Base-by-base conservation (phyloP, 2,888 invertebrate species). In the Girardia tigrina region DNA sequence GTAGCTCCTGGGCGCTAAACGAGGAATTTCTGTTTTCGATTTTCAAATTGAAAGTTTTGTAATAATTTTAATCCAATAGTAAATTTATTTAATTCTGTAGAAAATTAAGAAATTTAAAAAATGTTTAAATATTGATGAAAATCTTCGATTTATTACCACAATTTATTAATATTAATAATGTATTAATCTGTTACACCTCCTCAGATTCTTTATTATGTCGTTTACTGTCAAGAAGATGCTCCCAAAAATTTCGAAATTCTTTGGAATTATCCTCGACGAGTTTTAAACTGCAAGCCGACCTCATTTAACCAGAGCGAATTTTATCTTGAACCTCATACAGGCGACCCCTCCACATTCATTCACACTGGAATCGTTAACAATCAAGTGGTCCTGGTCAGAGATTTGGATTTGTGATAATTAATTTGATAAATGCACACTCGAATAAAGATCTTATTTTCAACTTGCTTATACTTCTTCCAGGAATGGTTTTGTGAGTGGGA, bases 261-360 rank as follows among this genome's bases (percentile, higher is more conserved):
- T n/a, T 56, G 56, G 56, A 56, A 56, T 56, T 56, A 56, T 56
- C 56, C 56, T 23, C 56, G n/a, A 56, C 4, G 23, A n/a, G n/a
- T 56, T 56, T 23, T 56, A 8, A 56, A n/a, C 2, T 56, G 56
- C n/a, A n/a, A 4, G 4, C 56, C 56, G n/a, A 4, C n/a, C 4
- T 8, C 8, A 2, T 20, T n/a, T 56, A 2, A n/a, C 2, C n/a
- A 20, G 8, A 56, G 23, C 23, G 56, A 56, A 23, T 56, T 56
- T 4, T 6, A 56, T 12, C n/a, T 56, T 6, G 56, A n/a, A n/a
- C 56, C 4, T 20, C 56, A 56, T 20, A 4, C 4, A 4, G 56
- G n/a, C 23, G 56, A 56, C 23, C 56, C 56, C 4, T 23, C 56
- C n/a, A 12, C 56, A 2, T 56, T 56, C n/a, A 56, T n/a, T 20